phyloP scores from a whole-genome alignment of 2,797 vertebrate genomes.

The Sitta carolinensis region DNA sequence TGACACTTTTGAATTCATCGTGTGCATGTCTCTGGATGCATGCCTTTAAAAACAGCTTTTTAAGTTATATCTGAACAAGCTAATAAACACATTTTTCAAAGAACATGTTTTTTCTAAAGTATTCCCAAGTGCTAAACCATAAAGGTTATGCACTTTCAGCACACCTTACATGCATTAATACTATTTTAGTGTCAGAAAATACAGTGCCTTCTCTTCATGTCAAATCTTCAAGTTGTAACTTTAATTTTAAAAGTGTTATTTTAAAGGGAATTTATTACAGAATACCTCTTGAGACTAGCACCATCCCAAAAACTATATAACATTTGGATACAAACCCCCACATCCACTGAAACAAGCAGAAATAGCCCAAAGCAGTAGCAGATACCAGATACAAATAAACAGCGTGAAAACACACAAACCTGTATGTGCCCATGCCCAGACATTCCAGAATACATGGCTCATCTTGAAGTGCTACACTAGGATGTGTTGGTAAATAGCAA shows the following conservation, averaged over 20 bases:
- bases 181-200: not conserved
- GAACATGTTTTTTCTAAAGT: not conserved
- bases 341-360: not conserved
- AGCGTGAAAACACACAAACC: not conserved
- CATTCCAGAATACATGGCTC: not conserved
- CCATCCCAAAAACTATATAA: not conserved
- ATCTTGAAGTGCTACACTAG: not conserved
- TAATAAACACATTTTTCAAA: not conserved
- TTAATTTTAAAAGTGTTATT: not conserved
- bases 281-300: not conserved
- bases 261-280: not conserved
- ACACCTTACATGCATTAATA: not conserved
- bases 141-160: not conserved
- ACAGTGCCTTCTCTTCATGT: not conserved
- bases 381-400: not conserved
- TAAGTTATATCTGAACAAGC: not conserved
- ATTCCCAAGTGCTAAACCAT: not conserved
- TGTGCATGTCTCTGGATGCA: conserved; percentile 57
- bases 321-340: not conserved
- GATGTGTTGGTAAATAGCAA: not conserved
- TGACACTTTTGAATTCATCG: conserved; percentile 50
- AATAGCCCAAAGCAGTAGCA: not conserved
- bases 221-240: not conserved
- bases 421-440: not conserved
- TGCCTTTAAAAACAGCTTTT: conserved; percentile 50